These are phyloP conservation scores for Phrynocephalus forsythii DNA, from an alignment of 2,797 vertebrate species.

Conservation along the genomic window DNA sequence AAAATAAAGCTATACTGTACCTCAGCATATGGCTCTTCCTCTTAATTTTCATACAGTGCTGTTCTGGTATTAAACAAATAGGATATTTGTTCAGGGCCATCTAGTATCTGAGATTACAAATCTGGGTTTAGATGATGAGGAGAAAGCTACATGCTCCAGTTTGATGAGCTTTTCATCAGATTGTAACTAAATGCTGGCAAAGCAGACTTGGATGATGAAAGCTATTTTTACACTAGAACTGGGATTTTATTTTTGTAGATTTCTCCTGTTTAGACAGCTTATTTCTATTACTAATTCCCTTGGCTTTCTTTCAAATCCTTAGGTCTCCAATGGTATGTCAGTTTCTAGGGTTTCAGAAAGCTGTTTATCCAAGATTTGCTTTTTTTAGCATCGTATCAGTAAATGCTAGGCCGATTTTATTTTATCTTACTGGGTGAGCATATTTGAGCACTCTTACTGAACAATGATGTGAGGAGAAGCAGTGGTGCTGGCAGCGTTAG, in stretches of 20 bases:
- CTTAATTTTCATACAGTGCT: background rate
- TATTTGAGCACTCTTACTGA: background rate
- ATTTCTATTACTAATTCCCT: conserved; percentile 32
- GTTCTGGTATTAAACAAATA: background rate
- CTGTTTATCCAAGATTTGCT: conserved; percentile 21
- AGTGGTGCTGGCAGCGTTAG: background rate
- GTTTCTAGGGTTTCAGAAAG: conserved; percentile 11
- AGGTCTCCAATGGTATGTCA: background rate
- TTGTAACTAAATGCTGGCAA: conserved; percentile 2
- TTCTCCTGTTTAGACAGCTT: background rate
- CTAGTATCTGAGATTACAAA: background rate
- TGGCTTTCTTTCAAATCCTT: conserved; percentile 48
- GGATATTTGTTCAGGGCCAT: background rate
- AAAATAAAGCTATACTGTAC: background rate
- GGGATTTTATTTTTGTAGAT: conserved; percentile 17
- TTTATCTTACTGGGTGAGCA: background rate
- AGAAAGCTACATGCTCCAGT: background rate
- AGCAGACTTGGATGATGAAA: conserved; percentile 10
- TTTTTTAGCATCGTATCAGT: conserved; percentile 1
- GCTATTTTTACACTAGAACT: background rate
- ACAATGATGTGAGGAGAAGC: background rate
- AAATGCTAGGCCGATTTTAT: conserved; percentile 7
- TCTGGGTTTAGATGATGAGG: background rate
- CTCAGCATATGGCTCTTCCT: background rate
- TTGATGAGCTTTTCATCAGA: conserved; percentile 4